Conservation (phyloP, 2,797 vertebrate genomes). For the Gymnopithys bicolor region DNA sequence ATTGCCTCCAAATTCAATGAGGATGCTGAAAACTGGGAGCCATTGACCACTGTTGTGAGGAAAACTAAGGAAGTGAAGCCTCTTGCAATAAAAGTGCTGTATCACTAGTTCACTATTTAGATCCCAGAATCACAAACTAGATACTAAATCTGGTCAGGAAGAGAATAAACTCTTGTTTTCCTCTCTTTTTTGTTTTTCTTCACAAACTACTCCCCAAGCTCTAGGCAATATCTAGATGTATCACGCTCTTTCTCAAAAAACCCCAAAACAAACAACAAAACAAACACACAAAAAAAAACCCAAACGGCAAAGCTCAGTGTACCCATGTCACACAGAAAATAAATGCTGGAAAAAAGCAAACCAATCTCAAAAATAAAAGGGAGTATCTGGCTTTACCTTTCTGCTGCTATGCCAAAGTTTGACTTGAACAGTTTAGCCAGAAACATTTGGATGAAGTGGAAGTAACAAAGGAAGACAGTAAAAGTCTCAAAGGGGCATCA, state of each 20-base stretch:
- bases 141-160: background rate
- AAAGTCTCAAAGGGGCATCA: background rate
- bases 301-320: background rate
- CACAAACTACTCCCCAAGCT: background rate
- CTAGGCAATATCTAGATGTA: background rate
- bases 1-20: background rate
- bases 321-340: background rate
- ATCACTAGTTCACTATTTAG: background rate
- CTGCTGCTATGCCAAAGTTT: background rate
- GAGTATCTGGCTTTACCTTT: background rate
- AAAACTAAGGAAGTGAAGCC: background rate
- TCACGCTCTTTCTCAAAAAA: background rate
- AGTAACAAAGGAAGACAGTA: background rate
- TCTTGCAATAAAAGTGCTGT: background rate
- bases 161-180: accelerated
- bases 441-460: background rate
- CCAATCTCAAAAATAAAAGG: background rate
- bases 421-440: background rate
- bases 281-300: background rate
- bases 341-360: background rate
- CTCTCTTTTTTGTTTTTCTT: background rate
- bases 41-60: background rate
- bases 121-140: background rate
- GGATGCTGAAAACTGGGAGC: background rate
- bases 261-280: background rate